These are phyloP conservation scores for Ptilonorhynchus violaceus DNA, from an alignment of 2,113 vertebrate genomes.

Conservation along the genomic window DNA sequence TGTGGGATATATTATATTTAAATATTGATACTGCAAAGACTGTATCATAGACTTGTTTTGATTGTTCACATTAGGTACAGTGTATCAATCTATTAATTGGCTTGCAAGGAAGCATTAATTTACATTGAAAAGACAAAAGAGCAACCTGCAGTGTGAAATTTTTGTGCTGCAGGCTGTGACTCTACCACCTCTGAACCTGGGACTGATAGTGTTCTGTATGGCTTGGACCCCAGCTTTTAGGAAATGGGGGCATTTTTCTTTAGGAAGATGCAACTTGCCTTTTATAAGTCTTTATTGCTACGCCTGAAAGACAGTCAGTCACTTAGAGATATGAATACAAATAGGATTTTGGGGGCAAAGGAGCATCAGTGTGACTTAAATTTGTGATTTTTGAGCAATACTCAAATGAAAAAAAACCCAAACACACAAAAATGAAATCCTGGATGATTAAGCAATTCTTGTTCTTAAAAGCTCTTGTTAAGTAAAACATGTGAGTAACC, in stretches of 20 bases:
- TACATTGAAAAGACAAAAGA: background rate
- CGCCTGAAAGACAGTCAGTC: background rate
- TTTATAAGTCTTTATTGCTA: background rate
- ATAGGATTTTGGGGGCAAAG: background rate
- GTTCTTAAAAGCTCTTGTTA: background rate
- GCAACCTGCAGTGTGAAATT: background rate
- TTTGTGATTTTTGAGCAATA: background rate
- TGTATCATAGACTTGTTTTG: background rate
- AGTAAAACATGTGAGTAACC: background rate
- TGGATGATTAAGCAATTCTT: background rate
- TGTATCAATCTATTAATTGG: background rate
- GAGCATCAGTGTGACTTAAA: background rate
- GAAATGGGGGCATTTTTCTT: background rate
- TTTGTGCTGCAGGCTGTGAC: background rate
- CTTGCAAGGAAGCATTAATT: background rate
- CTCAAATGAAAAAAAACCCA: accelerated
- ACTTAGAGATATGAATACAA: background rate
- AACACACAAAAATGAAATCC: background rate
- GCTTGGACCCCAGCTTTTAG: background rate
- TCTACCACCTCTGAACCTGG: background rate
- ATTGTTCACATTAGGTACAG: background rate
- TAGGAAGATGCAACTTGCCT: background rate
- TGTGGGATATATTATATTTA: background rate
- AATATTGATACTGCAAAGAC: background rate
- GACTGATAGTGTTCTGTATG: background rate